Percentiles rank a stretch among this genome's conserved stretches.
These are phyloP conservation scores for Hartigia nigra DNA, from an alignment of 2,888 invertebrate genomes.

Conservation along the genomic window DNA sequence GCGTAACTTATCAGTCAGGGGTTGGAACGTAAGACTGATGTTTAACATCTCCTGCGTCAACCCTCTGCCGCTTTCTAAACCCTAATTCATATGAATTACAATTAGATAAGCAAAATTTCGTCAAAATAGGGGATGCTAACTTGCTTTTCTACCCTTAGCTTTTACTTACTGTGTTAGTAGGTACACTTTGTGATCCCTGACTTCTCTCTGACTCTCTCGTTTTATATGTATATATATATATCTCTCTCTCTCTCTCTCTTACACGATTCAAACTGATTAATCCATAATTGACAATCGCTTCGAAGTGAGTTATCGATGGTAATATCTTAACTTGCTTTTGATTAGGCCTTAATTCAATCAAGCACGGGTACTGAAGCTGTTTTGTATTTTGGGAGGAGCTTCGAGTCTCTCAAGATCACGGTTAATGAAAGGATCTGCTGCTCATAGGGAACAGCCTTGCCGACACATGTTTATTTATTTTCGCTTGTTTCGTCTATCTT, in stretches of 20 bases:
- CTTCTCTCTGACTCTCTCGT: slow-evolving; percentile 13
- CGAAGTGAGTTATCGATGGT: neutral
- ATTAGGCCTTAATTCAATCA: neutral
- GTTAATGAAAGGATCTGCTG: neutral
- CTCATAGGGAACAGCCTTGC: neutral
- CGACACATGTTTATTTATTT: neutral
- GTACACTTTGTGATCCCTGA: neutral
- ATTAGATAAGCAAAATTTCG: neutral
- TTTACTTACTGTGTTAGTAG: neutral
- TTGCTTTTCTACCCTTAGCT: neutral
- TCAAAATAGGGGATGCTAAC: neutral
- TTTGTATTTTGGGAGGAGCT: neutral
- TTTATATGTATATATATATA: too few species aligned
- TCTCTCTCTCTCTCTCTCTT: slow-evolving; percentile 25
- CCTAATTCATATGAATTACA: neutral
- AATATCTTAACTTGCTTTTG: neutral
- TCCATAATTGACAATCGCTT: neutral
- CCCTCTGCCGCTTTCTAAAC: neutral
- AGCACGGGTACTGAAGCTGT: neutral
- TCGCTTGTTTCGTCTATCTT: neutral
- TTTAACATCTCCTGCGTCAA: neutral
- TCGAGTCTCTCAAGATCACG: neutral
- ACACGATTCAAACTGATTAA: neutral
- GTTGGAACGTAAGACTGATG: neutral
- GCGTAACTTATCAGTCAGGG: neutral